phyloP scores from a whole-genome alignment of 1,140 invertebrate species.

The Acromyrmex charruanus region DNA sequence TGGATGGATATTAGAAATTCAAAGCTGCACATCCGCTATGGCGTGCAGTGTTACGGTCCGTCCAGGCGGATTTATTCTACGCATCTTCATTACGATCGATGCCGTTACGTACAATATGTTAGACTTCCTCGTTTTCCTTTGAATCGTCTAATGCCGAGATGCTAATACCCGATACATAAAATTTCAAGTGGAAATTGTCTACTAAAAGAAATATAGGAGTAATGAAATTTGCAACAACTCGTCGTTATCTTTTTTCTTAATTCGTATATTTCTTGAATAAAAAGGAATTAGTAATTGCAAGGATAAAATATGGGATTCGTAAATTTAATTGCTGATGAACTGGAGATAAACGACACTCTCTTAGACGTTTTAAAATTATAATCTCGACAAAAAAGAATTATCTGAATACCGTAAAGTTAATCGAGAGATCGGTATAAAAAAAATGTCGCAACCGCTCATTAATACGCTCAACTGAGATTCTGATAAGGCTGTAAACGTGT shows the following conservation, averaged over 20 bases:
- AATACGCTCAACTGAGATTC: conserved; percentile 18
- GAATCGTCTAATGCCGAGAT: conserved; percentile 18
- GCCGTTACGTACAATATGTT: conserved; percentile 52
- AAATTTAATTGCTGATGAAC: background rate
- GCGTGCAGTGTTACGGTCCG: conserved; percentile 32
- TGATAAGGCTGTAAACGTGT: conserved; percentile 48
- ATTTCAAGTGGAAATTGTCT: background rate
- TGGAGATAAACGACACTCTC: background rate
- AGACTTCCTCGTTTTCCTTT: conserved; percentile 44
- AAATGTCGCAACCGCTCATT: conserved; percentile 4
- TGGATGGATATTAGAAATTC: conserved; percentile 65
- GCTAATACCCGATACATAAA: background rate
- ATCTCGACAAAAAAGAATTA: background rate
- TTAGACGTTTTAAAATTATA: background rate
- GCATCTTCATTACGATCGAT: conserved; percentile 60
- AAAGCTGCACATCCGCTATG: conserved; percentile 37
- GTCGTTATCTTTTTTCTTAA: background rate
- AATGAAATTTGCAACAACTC: background rate
- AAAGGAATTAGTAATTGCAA: background rate
- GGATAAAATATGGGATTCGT: background rate
- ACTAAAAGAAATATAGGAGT: background rate
- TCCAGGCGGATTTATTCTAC: conserved; percentile 50
- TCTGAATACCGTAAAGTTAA: conserved; percentile 13
- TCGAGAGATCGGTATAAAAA: conserved; percentile 15
- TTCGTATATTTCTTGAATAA: background rate